These are phyloP conservation scores for Caradrina kadenii DNA, from an alignment of 2,888 invertebrate species.

Conservation along the genomic window DNA sequence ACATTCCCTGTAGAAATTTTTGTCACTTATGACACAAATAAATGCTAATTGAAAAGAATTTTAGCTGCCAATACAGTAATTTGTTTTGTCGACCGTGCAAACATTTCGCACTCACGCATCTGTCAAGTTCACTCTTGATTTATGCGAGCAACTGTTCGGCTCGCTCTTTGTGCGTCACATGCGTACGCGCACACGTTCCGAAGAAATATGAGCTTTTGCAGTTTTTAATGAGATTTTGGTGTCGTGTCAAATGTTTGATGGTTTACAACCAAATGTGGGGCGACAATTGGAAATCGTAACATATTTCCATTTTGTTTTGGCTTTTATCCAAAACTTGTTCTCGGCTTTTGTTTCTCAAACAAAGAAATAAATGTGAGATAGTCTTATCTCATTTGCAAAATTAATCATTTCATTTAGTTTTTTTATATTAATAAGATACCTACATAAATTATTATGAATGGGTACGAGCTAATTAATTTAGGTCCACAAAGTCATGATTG, in stretches of 20 bases:
- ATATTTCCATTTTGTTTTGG: background rate
- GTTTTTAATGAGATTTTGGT: constrained; percentile 55
- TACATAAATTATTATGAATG: too few species aligned
- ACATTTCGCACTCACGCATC: constrained; percentile 64
- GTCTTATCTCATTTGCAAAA: too few species aligned
- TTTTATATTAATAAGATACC: too few species aligned
- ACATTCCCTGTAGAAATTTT: too few species aligned
- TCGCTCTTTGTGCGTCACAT: constrained; percentile 64
- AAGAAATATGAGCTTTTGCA: constrained; percentile 44
- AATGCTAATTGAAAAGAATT: background rate
- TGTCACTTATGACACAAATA: too few species aligned
- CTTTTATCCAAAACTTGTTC: background rate
- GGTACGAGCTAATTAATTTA: too few species aligned
- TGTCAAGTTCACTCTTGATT: constrained; percentile 81
- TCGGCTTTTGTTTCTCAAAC: too few species aligned
- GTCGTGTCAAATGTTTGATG: constrained; percentile 46
- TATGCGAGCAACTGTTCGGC: constrained; percentile 73
- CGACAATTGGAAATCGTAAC: constrained; percentile 22
- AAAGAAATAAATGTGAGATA: too few species aligned
- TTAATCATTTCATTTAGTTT: too few species aligned
- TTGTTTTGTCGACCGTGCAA: constrained; percentile 24
- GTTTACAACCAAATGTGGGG: constrained; percentile 34
- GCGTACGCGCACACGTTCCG: constrained; percentile 41
- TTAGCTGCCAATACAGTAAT: background rate
- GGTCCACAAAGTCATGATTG: too few species aligned